These are phyloP conservation scores for Andrena praecox DNA, from an alignment of 2,888 invertebrate genomes.

Conservation along the genomic window DNA sequence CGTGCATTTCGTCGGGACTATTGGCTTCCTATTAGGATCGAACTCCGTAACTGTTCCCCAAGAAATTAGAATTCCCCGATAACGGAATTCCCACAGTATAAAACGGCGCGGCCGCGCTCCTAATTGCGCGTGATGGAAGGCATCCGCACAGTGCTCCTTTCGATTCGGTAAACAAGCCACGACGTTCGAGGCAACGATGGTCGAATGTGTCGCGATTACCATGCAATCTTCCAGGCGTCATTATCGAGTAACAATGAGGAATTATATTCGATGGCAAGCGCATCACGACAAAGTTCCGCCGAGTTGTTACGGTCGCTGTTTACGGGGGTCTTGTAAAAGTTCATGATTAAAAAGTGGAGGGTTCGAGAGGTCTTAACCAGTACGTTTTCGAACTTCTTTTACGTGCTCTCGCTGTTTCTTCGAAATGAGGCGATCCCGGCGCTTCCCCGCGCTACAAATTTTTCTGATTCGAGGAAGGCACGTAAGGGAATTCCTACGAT, in stretches of 20 bases:
- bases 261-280: slow-evolving; percentile 9
- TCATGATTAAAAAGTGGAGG: slow-evolving; percentile 52
- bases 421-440: slow-evolving; percentile 30
- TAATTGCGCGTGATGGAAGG: slow-evolving; percentile 35
- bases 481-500: slow-evolving; percentile 57
- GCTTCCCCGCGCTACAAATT: slow-evolving; percentile 40
- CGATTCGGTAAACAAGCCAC: neutral
- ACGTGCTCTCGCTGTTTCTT: slow-evolving; percentile 21
- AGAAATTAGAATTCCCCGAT: slow-evolving; percentile 59
- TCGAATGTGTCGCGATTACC: neutral
- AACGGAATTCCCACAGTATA: slow-evolving; percentile 8
- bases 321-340: slow-evolving; percentile 22
- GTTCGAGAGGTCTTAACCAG: slow-evolving; percentile 12
- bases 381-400: slow-evolving; percentile 50
- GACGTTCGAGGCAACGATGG: neutral
- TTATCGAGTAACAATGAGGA: slow-evolving; percentile 1
- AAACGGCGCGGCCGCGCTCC: slow-evolving; percentile 16
- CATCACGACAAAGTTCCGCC: neutral
- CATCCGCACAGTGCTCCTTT: neutral
- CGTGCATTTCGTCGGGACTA: slow-evolving; percentile 69
- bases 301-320: slow-evolving; percentile 33
- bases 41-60: slow-evolving; percentile 54
- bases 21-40: slow-evolving; percentile 73
- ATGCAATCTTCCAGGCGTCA: neutral
- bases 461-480: slow-evolving; percentile 35